Conservation (phyloP, 1,140 invertebrate species). For the Adoxophyes honmai region DNA sequence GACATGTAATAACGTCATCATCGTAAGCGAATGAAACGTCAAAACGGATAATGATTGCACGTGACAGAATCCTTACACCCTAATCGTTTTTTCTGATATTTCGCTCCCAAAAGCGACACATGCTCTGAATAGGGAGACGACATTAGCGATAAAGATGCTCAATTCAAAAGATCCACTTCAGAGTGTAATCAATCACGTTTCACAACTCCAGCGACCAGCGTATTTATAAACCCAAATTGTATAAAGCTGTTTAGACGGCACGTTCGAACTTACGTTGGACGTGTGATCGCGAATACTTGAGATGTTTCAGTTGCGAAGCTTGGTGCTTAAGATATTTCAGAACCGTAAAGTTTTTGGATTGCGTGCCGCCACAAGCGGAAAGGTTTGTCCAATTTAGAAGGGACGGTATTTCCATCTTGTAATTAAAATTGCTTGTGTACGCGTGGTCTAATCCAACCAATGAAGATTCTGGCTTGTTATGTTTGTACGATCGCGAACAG, state of each 20-base stretch:
- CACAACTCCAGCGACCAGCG: neutral
- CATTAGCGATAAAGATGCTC: constrained; percentile 13
- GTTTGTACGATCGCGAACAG: no score
- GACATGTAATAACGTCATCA: no score
- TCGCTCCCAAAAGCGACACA: constrained; percentile 9
- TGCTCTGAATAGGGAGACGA: constrained; percentile 8
- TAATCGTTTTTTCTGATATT: constrained; percentile 12
- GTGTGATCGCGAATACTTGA: neutral
- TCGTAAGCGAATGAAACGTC: no score
- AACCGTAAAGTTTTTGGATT: constrained; percentile 13
- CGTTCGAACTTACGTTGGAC: neutral
- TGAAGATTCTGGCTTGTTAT: no score
- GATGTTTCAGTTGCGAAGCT: neutral
- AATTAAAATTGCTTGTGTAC: neutral
- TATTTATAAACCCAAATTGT: neutral
- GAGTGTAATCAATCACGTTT: constrained; percentile 4
- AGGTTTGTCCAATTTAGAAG: constrained; percentile 1
- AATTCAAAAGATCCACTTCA: constrained; percentile 13
- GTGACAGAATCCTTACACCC: neutral
- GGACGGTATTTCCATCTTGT: neutral
- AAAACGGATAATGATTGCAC: no score
- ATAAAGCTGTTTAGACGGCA: neutral
- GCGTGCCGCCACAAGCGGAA: neutral
- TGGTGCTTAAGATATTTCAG: constrained; percentile 8
- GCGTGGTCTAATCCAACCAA: no score